Conservation (phyloP, 2,888 invertebrate genomes). For the Cistogaster globosa region DNA sequence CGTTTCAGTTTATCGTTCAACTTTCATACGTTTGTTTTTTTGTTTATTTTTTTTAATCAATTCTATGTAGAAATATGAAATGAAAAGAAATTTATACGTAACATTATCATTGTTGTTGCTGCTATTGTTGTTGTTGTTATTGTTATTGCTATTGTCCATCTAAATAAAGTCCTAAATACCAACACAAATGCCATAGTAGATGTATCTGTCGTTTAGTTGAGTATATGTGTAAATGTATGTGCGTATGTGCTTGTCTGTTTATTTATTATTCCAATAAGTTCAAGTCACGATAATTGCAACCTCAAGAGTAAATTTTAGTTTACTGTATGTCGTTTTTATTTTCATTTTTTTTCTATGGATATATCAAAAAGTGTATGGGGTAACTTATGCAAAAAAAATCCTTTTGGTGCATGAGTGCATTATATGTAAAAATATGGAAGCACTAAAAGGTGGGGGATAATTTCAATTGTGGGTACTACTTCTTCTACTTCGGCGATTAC, state of each 20-base stretch:
- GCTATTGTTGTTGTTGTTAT: conserved; percentile 24
- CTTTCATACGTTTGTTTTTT: conserved; percentile 28
- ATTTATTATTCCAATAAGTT: conserved; percentile 75
- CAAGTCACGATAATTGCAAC: conserved; percentile 82
- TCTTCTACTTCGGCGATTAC: neutral
- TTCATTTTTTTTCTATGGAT: neutral
- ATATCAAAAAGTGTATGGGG: neutral
- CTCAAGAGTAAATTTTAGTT: conserved; percentile 74
- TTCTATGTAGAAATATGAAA: conserved; percentile 50
- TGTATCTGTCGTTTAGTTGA: conserved; percentile 8
- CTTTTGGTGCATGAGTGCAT: conserved; percentile 40
- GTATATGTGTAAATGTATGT: conserved; percentile 16
- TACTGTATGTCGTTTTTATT: conserved; percentile 51
- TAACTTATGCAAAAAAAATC: conserved; percentile 30
- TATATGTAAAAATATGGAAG: conserved; percentile 30
- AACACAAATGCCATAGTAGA: neutral
- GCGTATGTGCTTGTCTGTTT: conserved; percentile 29
- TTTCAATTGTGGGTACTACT: conserved; percentile 42
- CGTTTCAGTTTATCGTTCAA: conserved; percentile 51
- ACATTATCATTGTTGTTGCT: conserved; percentile 42
- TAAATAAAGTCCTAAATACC: conserved; percentile 47
- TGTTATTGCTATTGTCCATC: conserved; percentile 44
- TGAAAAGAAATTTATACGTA: conserved; percentile 56
- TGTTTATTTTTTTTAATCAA: conserved; percentile 33
- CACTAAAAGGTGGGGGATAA: conserved; percentile 25